phyloP scores from a whole-genome alignment of 1,140 invertebrate species.

The Aphelenchoides fujianensis region DNA sequence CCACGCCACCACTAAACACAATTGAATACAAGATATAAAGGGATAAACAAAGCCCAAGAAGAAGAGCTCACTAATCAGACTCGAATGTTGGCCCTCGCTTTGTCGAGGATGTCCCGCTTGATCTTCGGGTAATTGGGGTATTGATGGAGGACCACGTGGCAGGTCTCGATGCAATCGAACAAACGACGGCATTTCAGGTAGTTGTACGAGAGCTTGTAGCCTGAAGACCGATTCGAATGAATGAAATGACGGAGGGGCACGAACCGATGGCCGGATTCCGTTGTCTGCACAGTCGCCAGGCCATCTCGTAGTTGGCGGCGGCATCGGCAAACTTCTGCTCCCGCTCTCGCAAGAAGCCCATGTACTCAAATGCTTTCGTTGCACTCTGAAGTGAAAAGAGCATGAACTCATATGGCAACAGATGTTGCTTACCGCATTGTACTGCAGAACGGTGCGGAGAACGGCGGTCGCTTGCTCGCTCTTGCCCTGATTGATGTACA shows the following conservation, averaged over 20 bases:
- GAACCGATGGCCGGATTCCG: constrained; percentile 75
- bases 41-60: too few relatives aligned
- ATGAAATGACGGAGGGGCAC: too few relatives aligned
- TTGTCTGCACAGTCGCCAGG: constrained; percentile 78
- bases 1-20: too few relatives aligned
- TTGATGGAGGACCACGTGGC: constrained; percentile 75
- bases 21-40: too few relatives aligned
- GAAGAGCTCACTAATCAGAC: too few relatives aligned
- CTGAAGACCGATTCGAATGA: too few relatives aligned
- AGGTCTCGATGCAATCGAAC: constrained; percentile 80
- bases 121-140: constrained; percentile 86
- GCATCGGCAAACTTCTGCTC: constrained; percentile 86
- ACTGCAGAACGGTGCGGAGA: constrained; percentile 75
- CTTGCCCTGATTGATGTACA: constrained; percentile 78
- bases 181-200: constrained; percentile 84
- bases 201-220: constrained; percentile 86
- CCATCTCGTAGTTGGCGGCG: constrained; percentile 75
- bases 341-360: constrained; percentile 82
- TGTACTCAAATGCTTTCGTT: constrained; percentile 82
- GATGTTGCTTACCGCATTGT: constrained; percentile 71
- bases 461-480: constrained; percentile 80
- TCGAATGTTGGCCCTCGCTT: constrained; percentile 72
- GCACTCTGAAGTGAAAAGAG: constrained; percentile 68
- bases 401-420: not conserved
- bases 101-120: constrained; percentile 87